These are phyloP conservation scores for Drosophila tani DNA, from an alignment of 1,140 invertebrate species.

Conservation along the genomic window DNA sequence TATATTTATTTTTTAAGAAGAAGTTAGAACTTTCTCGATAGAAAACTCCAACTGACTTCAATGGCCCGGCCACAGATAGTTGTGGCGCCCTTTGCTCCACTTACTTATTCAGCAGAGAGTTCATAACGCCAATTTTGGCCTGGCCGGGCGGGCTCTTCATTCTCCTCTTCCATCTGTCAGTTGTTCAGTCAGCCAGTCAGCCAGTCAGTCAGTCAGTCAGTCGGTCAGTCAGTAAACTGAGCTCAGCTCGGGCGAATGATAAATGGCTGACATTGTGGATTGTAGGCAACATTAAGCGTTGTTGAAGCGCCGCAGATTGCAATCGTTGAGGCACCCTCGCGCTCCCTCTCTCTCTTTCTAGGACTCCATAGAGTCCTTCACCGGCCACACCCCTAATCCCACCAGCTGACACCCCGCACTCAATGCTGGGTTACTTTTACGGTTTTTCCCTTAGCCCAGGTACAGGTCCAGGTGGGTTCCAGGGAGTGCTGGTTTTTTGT, in stretches of 20 bases:
- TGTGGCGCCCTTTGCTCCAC: constrained; percentile 2
- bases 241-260: constrained; percentile 68
- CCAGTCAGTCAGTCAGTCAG: constrained; percentile 16
- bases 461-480: background rate
- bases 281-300: constrained; percentile 77
- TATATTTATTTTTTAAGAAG: no score
- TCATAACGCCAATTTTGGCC: constrained; percentile 65
- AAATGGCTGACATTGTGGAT: constrained; percentile 78
- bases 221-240: constrained; percentile 23
- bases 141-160: background rate
- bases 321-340: constrained; percentile 56
- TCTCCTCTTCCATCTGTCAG: constrained; percentile 15
- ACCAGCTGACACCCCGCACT: constrained; percentile 6
- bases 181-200: constrained; percentile 25
- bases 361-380: background rate
- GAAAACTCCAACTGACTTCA: background rate
- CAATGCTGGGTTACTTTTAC: constrained; percentile 5
- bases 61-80: background rate
- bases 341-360: background rate
- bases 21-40: background rate
- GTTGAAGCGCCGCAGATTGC: constrained; percentile 76
- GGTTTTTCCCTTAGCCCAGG: constrained; percentile 3
- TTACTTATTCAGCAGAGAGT: constrained; percentile 33
- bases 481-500: constrained; percentile 1
- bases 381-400: constrained; percentile 16